These are phyloP conservation scores for Sinhomidia bicolor DNA, from an alignment of 2,888 invertebrate genomes.

Conservation along the genomic window DNA sequence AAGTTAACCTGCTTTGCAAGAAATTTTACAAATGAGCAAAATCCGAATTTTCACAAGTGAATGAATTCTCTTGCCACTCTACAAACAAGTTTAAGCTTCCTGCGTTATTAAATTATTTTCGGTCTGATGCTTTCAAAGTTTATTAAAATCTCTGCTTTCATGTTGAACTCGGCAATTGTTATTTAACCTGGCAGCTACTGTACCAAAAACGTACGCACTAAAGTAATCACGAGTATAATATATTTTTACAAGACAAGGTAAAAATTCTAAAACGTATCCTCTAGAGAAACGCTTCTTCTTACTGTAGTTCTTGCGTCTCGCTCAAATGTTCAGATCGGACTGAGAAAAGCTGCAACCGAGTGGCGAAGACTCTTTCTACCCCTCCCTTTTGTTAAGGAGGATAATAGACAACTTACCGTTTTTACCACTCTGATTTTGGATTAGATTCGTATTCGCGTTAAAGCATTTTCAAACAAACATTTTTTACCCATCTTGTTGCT, in stretches of 20 bases:
- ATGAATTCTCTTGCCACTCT: slow-evolving; percentile 33
- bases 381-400: slow-evolving; percentile 32
- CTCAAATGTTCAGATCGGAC: slow-evolving; percentile 56
- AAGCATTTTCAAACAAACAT: neutral
- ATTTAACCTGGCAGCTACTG: neutral
- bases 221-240: neutral
- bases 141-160: slow-evolving; percentile 49
- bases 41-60: slow-evolving; percentile 45
- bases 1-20: slow-evolving; percentile 44
- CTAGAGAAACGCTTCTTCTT: neutral
- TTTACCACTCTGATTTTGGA: neutral
- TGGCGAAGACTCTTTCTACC: slow-evolving; percentile 44
- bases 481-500: neutral
- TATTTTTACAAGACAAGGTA: neutral
- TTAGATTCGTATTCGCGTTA: slow-evolving; percentile 5
- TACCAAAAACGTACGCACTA: neutral
- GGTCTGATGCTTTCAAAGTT: slow-evolving; percentile 63
- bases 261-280: neutral
- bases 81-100: slow-evolving; percentile 64
- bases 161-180: slow-evolving; percentile 42
- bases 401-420: slow-evolving; percentile 48
- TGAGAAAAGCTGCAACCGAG: slow-evolving; percentile 28
- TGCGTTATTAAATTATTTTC: slow-evolving; percentile 67
- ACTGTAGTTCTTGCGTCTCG: slow-evolving; percentile 33
- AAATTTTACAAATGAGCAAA: slow-evolving; percentile 37